A percentile compares a stretch with the other conserved stretches of the same genome.
Conservation (phyloP, 2,113 vertebrate species). For the Sterrhoptilus dennistouni region DNA sequence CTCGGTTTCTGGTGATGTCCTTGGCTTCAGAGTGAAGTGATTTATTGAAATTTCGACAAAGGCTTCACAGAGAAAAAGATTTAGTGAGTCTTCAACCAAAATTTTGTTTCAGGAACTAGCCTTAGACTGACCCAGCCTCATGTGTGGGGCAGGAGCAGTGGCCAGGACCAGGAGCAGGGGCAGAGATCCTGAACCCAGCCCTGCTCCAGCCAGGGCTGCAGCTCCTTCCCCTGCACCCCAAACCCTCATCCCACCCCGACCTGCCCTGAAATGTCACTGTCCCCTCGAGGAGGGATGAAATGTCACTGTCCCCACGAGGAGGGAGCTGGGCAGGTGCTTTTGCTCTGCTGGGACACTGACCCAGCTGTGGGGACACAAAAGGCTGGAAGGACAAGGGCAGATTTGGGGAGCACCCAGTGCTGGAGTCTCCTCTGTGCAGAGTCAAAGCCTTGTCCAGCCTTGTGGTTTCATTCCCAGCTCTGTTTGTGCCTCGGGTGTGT, state of each 20-base stretch:
- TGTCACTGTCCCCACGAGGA: fast-evolving
- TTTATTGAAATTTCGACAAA: neutral
- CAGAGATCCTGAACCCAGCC: neutral
- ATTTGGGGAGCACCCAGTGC: neutral
- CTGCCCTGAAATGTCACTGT: neutral
- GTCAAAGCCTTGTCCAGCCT: neutral
- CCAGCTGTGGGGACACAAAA: neutral
- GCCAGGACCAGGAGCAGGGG: fast-evolving
- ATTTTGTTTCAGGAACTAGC: neutral
- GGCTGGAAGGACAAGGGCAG: neutral
- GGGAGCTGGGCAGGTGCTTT: neutral
- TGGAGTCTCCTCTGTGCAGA: fast-evolving
- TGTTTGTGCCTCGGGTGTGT: neutral
- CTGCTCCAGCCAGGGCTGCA: neutral
- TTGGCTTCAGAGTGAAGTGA: neutral
- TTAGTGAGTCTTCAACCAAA: neutral
- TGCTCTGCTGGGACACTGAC: neutral
- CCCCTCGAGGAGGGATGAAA: neutral
- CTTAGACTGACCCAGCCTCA: neutral
- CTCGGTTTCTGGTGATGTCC: neutral
- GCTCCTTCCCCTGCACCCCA: neutral
- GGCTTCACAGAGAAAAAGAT: neutral
- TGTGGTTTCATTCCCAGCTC: neutral
- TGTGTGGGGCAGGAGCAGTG: fast-evolving
- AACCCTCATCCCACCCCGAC: neutral